These are phyloP conservation scores for Tragelaphus eurycerus DNA, from an alignment of 2,797 vertebrate genomes.

Conservation along the genomic window DNA sequence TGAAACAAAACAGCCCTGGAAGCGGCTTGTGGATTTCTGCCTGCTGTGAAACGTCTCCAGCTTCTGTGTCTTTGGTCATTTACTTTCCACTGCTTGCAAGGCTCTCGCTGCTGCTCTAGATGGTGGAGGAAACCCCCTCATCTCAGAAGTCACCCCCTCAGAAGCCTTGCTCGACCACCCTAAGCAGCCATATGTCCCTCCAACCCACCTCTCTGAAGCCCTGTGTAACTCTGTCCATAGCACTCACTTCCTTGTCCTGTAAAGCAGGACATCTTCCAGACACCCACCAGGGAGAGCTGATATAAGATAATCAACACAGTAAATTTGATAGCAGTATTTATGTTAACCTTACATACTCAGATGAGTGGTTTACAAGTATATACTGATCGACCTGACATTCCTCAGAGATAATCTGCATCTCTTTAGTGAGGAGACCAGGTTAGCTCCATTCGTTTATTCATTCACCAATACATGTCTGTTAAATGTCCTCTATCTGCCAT, in stretches of 20 bases:
- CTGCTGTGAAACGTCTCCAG: not conserved
- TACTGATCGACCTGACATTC: rapidly evolving
- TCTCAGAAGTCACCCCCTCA: not conserved
- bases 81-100: not conserved
- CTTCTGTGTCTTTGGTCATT: not conserved
- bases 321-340: not conserved
- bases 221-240: not conserved
- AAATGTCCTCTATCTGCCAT: not conserved
- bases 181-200: not conserved
- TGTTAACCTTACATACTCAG: not conserved
- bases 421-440: not conserved
- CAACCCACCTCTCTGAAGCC: not conserved
- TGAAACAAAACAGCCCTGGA: not conserved
- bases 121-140: not conserved
- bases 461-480: not conserved
- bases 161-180: not conserved
- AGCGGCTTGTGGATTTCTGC: not conserved
- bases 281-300: not conserved
- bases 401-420: not conserved
- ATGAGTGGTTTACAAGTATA: not conserved
- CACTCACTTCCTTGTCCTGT: not conserved
- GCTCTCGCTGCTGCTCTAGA: not conserved
- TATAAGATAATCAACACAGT: not conserved
- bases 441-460: not conserved
- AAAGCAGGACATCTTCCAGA: not conserved